Conservation (phyloP, 2,113 vertebrate species). For the Phyllostomus discolor region DNA sequence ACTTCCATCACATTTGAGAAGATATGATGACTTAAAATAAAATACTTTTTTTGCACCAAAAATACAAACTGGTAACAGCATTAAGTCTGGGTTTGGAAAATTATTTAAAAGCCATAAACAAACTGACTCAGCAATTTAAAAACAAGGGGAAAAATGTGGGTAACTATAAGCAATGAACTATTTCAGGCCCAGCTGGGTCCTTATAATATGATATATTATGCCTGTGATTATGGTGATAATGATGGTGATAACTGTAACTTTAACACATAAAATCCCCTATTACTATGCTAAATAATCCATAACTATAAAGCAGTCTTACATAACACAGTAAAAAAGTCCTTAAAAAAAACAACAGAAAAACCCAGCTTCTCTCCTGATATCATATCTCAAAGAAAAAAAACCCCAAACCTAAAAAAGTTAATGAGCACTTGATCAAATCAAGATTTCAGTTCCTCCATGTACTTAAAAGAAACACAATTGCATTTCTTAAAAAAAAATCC, state of each 20-base stretch:
- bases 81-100: neutral
- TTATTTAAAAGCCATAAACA: constrained; percentile 14
- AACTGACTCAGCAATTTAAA: neutral
- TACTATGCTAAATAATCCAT: neutral
- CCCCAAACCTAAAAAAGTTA: neutral
- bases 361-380: neutral
- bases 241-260: neutral
- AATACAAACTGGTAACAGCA: neutral
- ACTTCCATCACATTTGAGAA: neutral
- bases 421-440: neutral
- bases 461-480: constrained; percentile 25
- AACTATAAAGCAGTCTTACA: neutral
- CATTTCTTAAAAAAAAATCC: neutral
- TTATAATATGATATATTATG: neutral
- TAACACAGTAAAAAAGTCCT: neutral
- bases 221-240: neutral
- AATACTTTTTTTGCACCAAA: neutral
- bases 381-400: constrained; percentile 19
- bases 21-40: neutral
- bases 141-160: neutral
- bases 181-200: neutral
- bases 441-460: neutral
- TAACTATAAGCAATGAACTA: constrained; percentile 6
- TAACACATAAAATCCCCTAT: neutral
- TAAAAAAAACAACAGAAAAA: neutral